phyloP scores from a whole-genome alignment of 92 coral and sea anemone species.

The Plumapathes pennacea region DNA sequence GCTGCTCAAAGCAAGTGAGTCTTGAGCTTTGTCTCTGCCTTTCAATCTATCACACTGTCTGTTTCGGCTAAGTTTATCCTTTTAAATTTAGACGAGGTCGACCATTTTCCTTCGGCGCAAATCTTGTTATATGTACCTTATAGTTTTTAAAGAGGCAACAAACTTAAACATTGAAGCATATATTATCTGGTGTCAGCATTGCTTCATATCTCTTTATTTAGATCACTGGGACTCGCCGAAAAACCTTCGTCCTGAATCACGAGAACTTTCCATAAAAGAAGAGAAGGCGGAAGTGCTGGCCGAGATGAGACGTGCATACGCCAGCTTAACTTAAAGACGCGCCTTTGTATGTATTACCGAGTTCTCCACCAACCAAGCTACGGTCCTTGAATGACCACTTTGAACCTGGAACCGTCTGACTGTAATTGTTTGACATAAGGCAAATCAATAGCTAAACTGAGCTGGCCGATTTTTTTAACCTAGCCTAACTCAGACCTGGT shows the following conservation, averaged over 20 bases:
- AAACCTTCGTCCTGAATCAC: conserved; percentile 73
- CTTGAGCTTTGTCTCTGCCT: neutral
- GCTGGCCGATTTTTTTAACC: too few species aligned
- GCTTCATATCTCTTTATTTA: too few species aligned
- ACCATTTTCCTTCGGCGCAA: neutral
- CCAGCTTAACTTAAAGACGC: too few species aligned
- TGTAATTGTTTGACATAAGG: too few species aligned
- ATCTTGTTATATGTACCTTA: neutral
- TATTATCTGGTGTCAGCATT: too few species aligned
- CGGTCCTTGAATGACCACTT: too few species aligned
- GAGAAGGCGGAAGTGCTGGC: conserved; percentile 79
- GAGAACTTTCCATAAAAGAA: conserved; percentile 72
- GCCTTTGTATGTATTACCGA: too few species aligned
- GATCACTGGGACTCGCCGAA: conserved; percentile 32
- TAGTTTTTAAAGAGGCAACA: neutral
- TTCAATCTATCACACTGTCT: neutral
- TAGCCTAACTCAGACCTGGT: too few species aligned
- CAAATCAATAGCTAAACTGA: too few species aligned
- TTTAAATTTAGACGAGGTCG: neutral
- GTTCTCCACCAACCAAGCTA: neutral
- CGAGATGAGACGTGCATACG: conserved; percentile 54
- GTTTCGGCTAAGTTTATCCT: neutral
- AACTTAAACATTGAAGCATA: neutral
- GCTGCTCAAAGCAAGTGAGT: conserved; percentile 53
- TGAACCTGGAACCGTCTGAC: too few species aligned